These are phyloP conservation scores for Colossoma macropomum DNA, from an alignment of 2,113 vertebrate genomes.

Conservation along the genomic window DNA sequence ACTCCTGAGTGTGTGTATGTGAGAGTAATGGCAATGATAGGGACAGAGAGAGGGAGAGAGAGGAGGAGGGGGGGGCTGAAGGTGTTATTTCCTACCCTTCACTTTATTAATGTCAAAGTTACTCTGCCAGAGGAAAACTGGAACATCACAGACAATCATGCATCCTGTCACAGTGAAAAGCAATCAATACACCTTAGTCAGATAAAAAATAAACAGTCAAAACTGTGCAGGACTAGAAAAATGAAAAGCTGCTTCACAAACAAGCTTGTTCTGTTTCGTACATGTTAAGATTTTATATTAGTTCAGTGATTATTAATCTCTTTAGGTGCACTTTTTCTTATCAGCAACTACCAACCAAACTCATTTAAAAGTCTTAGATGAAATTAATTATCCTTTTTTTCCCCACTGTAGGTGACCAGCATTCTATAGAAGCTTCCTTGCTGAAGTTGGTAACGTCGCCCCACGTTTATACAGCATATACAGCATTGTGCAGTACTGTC, in stretches of 20 bases:
- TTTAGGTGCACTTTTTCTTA: not conserved
- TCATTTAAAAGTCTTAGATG: too few relatives aligned
- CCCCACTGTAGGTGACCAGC: too few relatives aligned
- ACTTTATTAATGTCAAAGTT: conserved; percentile 12
- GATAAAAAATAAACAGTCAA: not conserved
- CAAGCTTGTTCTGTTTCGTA: too few relatives aligned
- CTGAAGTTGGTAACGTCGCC: too few relatives aligned
- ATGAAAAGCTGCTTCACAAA: not conserved
- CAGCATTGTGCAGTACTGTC: too few relatives aligned
- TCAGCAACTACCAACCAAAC: too few relatives aligned
- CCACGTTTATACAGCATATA: too few relatives aligned
- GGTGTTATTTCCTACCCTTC: not conserved
- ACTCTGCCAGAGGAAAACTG: not conserved
- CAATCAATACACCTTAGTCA: not conserved
- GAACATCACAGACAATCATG: not conserved
- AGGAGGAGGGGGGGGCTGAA: not conserved
- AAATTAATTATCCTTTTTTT: too few relatives aligned
- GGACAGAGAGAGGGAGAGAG: not conserved
- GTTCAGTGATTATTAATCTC: not conserved
- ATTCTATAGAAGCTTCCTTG: too few relatives aligned
- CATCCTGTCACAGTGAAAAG: not conserved
- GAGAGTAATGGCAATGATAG: too few relatives aligned
- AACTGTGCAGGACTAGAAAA: not conserved
- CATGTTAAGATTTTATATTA: not conserved
- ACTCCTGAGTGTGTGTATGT: not conserved